Base-by-base conservation (phyloP, 2,797 vertebrate genomes). In the Aphelocoma californica region DNA sequence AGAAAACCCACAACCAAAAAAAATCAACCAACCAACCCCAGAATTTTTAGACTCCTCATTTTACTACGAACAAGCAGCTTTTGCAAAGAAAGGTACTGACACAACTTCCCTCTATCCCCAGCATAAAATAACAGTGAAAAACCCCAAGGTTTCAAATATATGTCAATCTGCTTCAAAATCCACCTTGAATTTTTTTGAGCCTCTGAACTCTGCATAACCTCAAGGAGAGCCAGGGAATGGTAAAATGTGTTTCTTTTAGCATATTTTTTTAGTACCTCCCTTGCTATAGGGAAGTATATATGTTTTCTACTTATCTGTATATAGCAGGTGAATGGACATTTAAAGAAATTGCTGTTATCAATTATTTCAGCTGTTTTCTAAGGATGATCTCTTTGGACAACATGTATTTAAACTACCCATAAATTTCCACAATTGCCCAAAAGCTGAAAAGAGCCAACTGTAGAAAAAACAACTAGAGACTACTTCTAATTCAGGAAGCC, bases 341-440 rank as follows among this genome's bases (percentile, higher is more conserved):
- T 44, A 73, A 65, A 91, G 48, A 70, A 91, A 84, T 0, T 79
- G 62, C 73, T 60, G 54, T 66, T 93, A 96, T 51, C 72, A 79
- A 7, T 34, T n/a, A 73, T 70, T 95, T 94, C 89, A 96, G 84
- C 73, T 81, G 82, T 44, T 77, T 92, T 77, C 70, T 66, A 81
- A 73, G 44, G 64, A 84, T 20, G 14, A 32, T 74, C 10, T 75
- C 65, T 65, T 79, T 62, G 58, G 48, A 92, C 54, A 84, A 24
- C 10, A 48, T 12, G 2, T 23, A 78, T 56, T 94, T 84, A 61
- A 92, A 64, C 40, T 31, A 81, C 19, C 25, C 8, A 32, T 4
- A 70, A n/a, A 71, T n/a, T 81, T 58, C 34, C 23, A 81, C 32
- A 81, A 53, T 15, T 70, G 56, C 34, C 29, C 69, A 82, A 89